phyloP scores from a whole-genome alignment of 2,113 vertebrate species.

The Gadus macrocephalus region DNA sequence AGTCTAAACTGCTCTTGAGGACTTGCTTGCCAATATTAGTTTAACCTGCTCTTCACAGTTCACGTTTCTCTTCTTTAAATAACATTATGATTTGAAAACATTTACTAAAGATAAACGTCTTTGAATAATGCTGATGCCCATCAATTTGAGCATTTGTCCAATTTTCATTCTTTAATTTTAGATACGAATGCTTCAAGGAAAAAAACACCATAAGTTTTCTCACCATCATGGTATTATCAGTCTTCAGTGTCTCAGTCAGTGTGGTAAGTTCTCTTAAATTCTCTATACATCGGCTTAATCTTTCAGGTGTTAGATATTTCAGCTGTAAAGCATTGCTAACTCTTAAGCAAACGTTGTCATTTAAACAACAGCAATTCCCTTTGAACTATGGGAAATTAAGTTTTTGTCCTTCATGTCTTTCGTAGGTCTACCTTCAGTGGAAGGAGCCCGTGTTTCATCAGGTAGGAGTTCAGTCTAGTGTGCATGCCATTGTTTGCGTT shows the following conservation, averaged over 20 bases:
- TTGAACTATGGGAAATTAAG: neutral
- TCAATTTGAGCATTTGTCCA: too few relatives aligned
- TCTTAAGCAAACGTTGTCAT: too few relatives aligned
- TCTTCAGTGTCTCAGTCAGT: slow-evolving; percentile 90
- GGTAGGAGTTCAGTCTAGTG: slow-evolving; percentile 67
- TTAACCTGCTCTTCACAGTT: too few relatives aligned
- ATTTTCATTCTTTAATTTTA: slow-evolving; percentile 58
- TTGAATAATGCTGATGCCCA: too few relatives aligned
- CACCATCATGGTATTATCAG: slow-evolving; percentile 77
- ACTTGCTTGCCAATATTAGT: too few relatives aligned
- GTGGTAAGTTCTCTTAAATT: slow-evolving; percentile 77
- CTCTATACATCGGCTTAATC: neutral
- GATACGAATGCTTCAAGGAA: slow-evolving; percentile 95
- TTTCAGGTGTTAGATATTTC: neutral
- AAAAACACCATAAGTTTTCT: slow-evolving; percentile 83
- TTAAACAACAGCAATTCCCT: neutral
- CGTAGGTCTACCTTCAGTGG: slow-evolving; percentile 90
- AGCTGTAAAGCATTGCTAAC: neutral
- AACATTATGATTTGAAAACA: too few relatives aligned
- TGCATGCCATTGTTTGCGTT: slow-evolving; percentile 42
- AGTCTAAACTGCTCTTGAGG: too few relatives aligned
- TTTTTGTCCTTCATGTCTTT: slow-evolving; percentile 19
- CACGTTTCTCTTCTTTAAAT: too few relatives aligned
- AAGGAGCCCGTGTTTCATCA: slow-evolving; percentile 98
- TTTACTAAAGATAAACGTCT: too few relatives aligned